These are phyloP conservation scores for Agrochola macilenta DNA, from an alignment of 2,888 invertebrate genomes.

Conservation along the genomic window DNA sequence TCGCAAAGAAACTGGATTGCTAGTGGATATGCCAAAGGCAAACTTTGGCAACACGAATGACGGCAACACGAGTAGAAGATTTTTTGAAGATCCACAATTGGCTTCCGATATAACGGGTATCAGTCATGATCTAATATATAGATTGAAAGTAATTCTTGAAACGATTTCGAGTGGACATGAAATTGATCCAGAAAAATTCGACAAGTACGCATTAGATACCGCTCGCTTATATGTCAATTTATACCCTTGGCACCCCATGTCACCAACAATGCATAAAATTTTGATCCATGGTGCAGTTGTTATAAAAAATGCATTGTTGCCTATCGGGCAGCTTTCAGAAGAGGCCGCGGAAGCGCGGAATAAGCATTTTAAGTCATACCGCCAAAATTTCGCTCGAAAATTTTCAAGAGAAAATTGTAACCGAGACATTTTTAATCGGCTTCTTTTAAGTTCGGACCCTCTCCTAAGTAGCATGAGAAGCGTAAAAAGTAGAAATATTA, in stretches of 20 bases:
- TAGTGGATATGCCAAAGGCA: not conserved
- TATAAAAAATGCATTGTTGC: not conserved
- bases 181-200: constrained; percentile 1
- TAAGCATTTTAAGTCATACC: too few relatives aligned
- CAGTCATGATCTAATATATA: too few relatives aligned
- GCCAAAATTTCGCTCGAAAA: too few relatives aligned
- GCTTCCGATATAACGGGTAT: not conserved
- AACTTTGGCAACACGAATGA: not conserved
- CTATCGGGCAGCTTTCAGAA: not conserved
- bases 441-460: constrained; percentile 4
- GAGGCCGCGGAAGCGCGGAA: not conserved
- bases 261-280: not conserved
- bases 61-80: not conserved
- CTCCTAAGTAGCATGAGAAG: not conserved
- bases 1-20: not conserved
- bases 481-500: not conserved
- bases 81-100: not conserved
- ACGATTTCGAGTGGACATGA: not conserved
- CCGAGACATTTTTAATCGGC: not conserved
- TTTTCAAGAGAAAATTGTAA: too few relatives aligned
- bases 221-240: not conserved
- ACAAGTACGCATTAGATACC: not conserved
- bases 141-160: too few relatives aligned
- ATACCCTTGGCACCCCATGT: not conserved
- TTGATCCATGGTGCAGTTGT: not conserved